phyloP scores from a whole-genome alignment of 2,797 vertebrate species.

The Decapterus maruadsi region DNA sequence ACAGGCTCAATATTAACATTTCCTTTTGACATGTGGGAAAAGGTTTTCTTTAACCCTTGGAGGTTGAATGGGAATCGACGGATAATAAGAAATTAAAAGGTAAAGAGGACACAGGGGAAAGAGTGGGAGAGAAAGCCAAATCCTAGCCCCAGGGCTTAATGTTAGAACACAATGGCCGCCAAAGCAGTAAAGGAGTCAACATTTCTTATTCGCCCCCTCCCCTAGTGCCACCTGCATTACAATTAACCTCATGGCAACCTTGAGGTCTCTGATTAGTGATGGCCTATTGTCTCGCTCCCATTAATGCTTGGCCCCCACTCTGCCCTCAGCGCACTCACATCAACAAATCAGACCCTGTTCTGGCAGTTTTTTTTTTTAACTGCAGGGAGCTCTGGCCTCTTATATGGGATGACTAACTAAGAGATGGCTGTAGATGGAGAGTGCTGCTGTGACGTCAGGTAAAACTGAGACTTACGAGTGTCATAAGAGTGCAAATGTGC shows the following conservation, averaged over 20 bases:
- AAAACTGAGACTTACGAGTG: not conserved
- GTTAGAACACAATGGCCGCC: conserved; percentile 90
- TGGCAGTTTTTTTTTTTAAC: conserved; percentile 79
- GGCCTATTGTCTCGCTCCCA: conserved; percentile 92
- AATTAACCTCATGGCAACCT: conserved; percentile 96
- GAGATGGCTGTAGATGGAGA: conserved; percentile 66
- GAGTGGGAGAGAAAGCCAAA: conserved; percentile 84
- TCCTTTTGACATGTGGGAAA: conserved; percentile 83
- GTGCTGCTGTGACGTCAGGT: conserved; percentile 65
- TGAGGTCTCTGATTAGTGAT: conserved; percentile 96
- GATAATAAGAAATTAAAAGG: conserved; percentile 90
- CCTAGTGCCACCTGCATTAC: conserved; percentile 92
- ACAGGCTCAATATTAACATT: conserved; percentile 88
- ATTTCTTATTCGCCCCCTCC: conserved; percentile 87
- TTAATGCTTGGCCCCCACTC: conserved; percentile 91
- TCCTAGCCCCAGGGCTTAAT: conserved; percentile 91
- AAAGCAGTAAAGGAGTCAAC: conserved; percentile 91
- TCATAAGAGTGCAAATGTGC: not conserved
- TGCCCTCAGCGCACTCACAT: conserved; percentile 89
- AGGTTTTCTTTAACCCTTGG: conserved; percentile 85
- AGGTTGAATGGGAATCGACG: conserved; percentile 85
- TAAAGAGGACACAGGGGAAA: conserved; percentile 83
- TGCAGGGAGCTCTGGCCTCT: conserved; percentile 80
- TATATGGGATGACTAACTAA: conserved; percentile 75
- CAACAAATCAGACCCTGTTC: conserved; percentile 92